Evolutionary conservation across 2,113 vertebrate species (phyloP).

Genomic region (Melanerpes formicivorus): DNA sequence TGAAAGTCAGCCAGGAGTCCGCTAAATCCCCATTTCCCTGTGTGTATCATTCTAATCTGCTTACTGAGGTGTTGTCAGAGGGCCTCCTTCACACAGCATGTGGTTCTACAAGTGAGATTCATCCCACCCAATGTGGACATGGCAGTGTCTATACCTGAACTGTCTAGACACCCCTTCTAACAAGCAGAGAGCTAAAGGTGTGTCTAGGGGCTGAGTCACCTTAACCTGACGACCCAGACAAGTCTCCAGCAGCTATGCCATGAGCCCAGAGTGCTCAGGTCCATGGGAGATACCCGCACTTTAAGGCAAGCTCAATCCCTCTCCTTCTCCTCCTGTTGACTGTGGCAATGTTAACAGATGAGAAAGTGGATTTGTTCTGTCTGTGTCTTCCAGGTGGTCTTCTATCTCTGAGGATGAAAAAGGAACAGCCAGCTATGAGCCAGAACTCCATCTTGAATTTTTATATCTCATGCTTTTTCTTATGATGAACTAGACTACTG

Average conservation of each 20-base stretch:
- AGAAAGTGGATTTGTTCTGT: background rate
- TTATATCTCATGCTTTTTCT: background rate
- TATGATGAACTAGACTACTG: background rate
- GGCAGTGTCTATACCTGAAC: background rate
- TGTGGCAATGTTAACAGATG: background rate
- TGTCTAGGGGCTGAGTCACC: conserved; percentile 2
- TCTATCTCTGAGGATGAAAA: background rate
- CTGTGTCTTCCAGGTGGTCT: background rate
- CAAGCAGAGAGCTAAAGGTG: background rate
- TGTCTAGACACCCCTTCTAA: conserved; percentile 17
- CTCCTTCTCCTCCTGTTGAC: background rate
- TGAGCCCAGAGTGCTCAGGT: background rate
- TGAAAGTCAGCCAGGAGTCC: background rate
- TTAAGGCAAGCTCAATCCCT: background rate
- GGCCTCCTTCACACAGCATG: background rate
- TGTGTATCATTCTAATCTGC: background rate
- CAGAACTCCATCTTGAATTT: background rate
- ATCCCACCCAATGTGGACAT: background rate
- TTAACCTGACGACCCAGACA: background rate
- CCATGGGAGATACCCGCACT: background rate
- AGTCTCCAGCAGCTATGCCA: background rate
- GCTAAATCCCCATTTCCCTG: background rate
- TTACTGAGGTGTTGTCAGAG: background rate
- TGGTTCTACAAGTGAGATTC: background rate
- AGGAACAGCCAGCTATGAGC: background rate